phyloP scores from a whole-genome alignment of 2,888 invertebrate genomes.

The Argynnis bischoffii region DNA sequence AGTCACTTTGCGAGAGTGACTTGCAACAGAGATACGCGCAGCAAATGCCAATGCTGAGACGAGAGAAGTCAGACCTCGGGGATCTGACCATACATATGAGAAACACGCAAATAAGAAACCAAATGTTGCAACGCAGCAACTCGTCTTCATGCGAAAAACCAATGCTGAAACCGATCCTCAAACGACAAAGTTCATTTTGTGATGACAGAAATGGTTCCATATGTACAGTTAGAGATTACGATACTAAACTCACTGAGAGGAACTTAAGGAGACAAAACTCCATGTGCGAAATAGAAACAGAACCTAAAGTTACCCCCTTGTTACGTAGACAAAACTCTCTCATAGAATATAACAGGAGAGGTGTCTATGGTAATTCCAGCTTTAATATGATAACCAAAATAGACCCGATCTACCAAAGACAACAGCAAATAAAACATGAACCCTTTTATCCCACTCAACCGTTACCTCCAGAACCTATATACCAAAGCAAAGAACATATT shows the following conservation, averaged over 20 bases:
- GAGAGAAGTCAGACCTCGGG: slow-evolving; percentile 75
- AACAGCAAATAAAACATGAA: slow-evolving; percentile 76
- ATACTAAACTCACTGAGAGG: slow-evolving; percentile 69
- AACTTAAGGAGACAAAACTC: slow-evolving; percentile 74
- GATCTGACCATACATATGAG: slow-evolving; percentile 73
- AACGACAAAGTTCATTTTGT: slow-evolving; percentile 78
- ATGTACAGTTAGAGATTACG: slow-evolving; percentile 75
- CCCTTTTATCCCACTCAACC: slow-evolving; percentile 78
- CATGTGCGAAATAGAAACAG: slow-evolving; percentile 80
- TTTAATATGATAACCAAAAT: slow-evolving; percentile 82
- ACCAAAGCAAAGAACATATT: slow-evolving; percentile 79
- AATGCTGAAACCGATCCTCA: slow-evolving; percentile 72
- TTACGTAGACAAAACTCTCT: slow-evolving; percentile 80
- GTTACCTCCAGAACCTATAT: slow-evolving; percentile 78
- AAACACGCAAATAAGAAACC: slow-evolving; percentile 71
- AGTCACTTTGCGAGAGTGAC: slow-evolving; percentile 77
- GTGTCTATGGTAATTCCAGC: slow-evolving; percentile 71
- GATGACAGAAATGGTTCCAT: slow-evolving; percentile 75
- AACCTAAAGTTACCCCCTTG: slow-evolving; percentile 80
- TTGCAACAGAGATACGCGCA: slow-evolving; percentile 65
- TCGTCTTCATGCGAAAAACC: slow-evolving; percentile 79
- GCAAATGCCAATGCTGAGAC: slow-evolving; percentile 66
- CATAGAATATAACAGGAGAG: slow-evolving; percentile 77
- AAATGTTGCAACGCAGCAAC: slow-evolving; percentile 77
- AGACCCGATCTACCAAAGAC: slow-evolving; percentile 81